These are phyloP conservation scores for Tyrophagus putrescentiae DNA, from an alignment of 1,140 invertebrate genomes.

Conservation along the genomic window DNA sequence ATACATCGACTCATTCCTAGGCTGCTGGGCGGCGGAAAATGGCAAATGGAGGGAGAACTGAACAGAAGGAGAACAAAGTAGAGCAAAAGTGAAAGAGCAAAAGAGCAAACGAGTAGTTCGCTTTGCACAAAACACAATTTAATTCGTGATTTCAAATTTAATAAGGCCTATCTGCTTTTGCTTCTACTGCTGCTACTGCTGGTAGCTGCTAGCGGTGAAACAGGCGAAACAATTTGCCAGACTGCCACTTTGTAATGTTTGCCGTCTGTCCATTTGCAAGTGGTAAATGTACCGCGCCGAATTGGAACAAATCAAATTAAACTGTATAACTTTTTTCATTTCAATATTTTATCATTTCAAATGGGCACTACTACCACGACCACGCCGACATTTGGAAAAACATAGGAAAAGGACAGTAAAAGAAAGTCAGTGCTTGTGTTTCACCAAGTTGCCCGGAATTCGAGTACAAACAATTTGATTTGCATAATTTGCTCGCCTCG, in stretches of 20 bases:
- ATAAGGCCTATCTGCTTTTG: neutral
- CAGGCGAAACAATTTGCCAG: neutral
- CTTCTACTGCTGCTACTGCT: too few species aligned
- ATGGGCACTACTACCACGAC: too few species aligned
- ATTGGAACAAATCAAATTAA: conserved; percentile 3
- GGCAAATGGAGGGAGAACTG: too few species aligned
- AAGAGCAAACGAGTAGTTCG: neutral
- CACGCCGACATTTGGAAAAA: neutral
- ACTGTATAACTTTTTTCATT: neutral
- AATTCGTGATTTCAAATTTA: conserved; percentile 13
- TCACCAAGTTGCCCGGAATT: too few species aligned
- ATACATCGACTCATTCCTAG: too few species aligned
- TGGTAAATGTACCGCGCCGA: too few species aligned
- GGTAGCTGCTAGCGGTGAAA: too few species aligned
- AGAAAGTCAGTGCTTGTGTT: too few species aligned
- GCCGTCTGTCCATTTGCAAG: neutral
- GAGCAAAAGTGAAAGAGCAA: too few species aligned
- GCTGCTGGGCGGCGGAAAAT: too few species aligned
- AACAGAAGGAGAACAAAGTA: too few species aligned
- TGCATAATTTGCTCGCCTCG: conserved; percentile 4
- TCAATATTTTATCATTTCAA: conserved; percentile 15
- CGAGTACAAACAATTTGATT: conserved; percentile 8
- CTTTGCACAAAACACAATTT: neutral
- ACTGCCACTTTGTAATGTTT: neutral
- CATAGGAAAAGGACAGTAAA: too few species aligned